These are phyloP conservation scores for Chaetodon auriga DNA, from an alignment of 2,113 vertebrate genomes.

Conservation along the genomic window DNA sequence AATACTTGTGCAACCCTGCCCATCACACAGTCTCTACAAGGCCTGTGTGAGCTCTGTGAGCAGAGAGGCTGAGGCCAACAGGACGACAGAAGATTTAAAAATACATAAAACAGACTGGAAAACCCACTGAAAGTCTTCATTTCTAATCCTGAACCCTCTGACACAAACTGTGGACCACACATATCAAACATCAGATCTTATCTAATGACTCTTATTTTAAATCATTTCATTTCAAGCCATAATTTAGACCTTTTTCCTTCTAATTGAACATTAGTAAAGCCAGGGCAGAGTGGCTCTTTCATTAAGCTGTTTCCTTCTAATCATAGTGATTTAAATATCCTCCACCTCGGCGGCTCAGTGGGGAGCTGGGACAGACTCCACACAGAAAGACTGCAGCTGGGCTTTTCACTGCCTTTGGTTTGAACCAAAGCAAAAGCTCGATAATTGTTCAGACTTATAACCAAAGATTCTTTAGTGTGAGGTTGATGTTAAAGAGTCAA, in stretches of 20 bases:
- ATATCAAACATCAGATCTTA: no score
- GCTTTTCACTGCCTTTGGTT: neutral
- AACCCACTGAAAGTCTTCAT: no score
- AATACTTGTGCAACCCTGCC: constrained; percentile 25
- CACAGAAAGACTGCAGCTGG: neutral
- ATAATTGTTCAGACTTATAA: neutral
- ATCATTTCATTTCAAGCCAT: no score
- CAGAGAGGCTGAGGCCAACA: neutral
- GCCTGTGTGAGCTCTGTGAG: constrained; percentile 17
- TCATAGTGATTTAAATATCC: neutral
- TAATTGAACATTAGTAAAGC: neutral
- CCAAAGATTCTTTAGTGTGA: neutral
- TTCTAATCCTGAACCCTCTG: no score
- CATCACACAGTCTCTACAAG: constrained; percentile 17
- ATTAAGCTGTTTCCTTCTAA: neutral
- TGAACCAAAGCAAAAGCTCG: neutral
- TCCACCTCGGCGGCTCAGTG: neutral
- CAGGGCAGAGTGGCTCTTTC: neutral
- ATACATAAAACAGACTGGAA: no score
- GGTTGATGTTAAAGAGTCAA: no score
- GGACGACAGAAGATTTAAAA: neutral
- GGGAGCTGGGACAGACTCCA: neutral
- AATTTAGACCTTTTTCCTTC: no score
- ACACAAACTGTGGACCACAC: no score
- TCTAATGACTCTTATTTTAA: no score